Evolutionary conservation across 2,797 vertebrate genomes (phyloP), one percentile per base, ranked within the genome.

Genomic region (Hephaestus fuliginosus): DNA sequence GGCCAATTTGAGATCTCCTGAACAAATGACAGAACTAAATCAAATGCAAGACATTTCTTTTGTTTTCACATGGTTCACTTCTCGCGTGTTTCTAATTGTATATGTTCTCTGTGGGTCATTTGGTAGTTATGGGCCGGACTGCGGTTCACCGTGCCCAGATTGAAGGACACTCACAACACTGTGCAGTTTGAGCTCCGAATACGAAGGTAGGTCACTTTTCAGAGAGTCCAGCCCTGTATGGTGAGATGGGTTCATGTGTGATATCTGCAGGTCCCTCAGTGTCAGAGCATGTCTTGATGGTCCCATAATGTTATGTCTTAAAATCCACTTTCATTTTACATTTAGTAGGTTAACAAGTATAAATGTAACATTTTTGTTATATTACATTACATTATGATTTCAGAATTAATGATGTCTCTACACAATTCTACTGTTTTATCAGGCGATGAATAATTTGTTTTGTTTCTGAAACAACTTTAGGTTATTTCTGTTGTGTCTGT

Each of bases 171-270:
- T 0, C 94, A 94, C 72, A 91, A 89, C 5, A 93, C 90, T 39
- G 93, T 98, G 52, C 95, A 96, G 81, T 98, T 98, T 93, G 95
- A 97, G 84, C 93, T 97, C 55, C 97, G 97, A 90, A 97, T 98
- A 84, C 96, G 95, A 88, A 97, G 97, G 97, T 98, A 89, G 18
- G 88, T 51, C 52, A 28, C n/a, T 36, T 36, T 17, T 61, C 9
- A 73, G 28, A 46, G 4, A 63, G 28, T 61, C 18, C 13, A 36
- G 33, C 7, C 4, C 33, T 36, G 33, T 36, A 36, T 36, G 33
- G 33, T 36, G 33, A 36, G 33, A 36, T 36, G 7, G 7, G 33
- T 36, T 36, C 33, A 36, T 36, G 33, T 7, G 33, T 36, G 33
- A 7, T 36, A 36, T 43, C 39, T 46, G 18, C 36, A n/a, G 36